phyloP scores from a whole-genome alignment of 2,888 invertebrate genomes.

The Dicycla oo region DNA sequence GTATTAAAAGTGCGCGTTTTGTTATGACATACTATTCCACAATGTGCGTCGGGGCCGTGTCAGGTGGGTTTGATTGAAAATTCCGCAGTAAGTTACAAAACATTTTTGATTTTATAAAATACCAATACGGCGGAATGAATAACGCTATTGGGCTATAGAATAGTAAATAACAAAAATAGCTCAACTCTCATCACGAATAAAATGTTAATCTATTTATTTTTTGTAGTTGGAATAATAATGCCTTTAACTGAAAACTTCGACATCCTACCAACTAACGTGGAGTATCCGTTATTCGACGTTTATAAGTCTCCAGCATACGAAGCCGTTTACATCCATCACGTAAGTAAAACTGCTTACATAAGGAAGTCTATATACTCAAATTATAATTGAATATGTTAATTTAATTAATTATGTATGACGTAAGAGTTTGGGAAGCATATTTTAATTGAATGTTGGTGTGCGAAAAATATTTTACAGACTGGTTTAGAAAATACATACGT shows the following conservation, averaged over 20 bases:
- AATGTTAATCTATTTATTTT: slow-evolving; percentile 22
- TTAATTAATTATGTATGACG: slow-evolving; percentile 18
- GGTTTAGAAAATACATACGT: background rate
- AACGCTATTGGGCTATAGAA: background rate
- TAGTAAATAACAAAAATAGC: background rate
- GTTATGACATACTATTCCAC: slow-evolving; percentile 86
- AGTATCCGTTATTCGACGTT: slow-evolving; percentile 84
- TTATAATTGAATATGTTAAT: slow-evolving; percentile 42
- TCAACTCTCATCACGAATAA: background rate
- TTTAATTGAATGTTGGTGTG: slow-evolving; percentile 10
- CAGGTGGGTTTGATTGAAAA: slow-evolving; percentile 74
- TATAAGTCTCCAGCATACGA: slow-evolving; percentile 81
- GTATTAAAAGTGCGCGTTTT: slow-evolving; percentile 83
- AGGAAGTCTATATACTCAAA: slow-evolving; percentile 44
- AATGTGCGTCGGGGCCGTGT: slow-evolving; percentile 87
- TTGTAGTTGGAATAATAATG: slow-evolving; percentile 85
- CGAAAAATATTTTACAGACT: background rate
- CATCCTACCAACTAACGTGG: slow-evolving; percentile 87
- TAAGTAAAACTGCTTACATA: slow-evolving; percentile 70
- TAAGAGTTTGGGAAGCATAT: background rate
- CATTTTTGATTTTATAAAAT: slow-evolving; percentile 1
- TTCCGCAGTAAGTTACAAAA: background rate
- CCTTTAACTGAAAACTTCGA: slow-evolving; percentile 86
- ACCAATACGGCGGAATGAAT: background rate
- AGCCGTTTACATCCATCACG: slow-evolving; percentile 84